Conservation (phyloP, 1,140 invertebrate genomes). For the Thaumetopoea pityocampa region DNA sequence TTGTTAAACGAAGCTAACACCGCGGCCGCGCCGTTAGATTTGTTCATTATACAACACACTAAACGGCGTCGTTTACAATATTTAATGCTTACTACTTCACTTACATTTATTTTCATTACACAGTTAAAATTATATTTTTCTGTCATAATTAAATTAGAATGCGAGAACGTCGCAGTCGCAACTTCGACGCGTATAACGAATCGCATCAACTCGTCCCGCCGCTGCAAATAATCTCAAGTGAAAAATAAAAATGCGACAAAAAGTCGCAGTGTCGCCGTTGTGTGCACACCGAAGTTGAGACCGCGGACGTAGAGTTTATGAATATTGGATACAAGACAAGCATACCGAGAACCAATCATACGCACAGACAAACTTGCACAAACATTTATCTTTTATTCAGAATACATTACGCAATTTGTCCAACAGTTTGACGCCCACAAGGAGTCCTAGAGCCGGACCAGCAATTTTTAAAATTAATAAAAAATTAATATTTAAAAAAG, state of each 20-base stretch:
- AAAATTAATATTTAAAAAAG: too few relatives aligned
- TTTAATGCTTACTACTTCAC: too few relatives aligned
- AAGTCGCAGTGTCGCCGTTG: neutral
- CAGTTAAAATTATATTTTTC: too few relatives aligned
- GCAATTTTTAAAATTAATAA: too few relatives aligned
- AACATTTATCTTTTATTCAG: slow-evolving; percentile 10
- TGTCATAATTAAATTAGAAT: slow-evolving; percentile 9
- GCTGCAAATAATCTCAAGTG: slow-evolving; percentile 14
- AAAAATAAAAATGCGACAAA: slow-evolving; percentile 1
- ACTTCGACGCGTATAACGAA: neutral
- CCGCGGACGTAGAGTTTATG: slow-evolving; percentile 21
- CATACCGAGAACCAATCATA: slow-evolving; percentile 31
- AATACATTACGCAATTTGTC: slow-evolving; percentile 20
- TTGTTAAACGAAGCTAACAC: too few relatives aligned
- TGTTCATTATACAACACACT: too few relatives aligned
- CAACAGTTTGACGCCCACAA: slow-evolving; percentile 19
- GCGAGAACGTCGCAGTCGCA: slow-evolving; percentile 4
- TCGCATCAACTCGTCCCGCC: neutral
- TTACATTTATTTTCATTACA: too few relatives aligned
- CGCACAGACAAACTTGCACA: slow-evolving; percentile 20
- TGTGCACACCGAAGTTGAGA: slow-evolving; percentile 13
- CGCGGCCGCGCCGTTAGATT: too few relatives aligned
- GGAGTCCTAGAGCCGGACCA: slow-evolving; percentile 16
- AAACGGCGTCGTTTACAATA: too few relatives aligned
- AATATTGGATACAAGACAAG: slow-evolving; percentile 41